These are phyloP conservation scores for Meriones unguiculatus DNA, from an alignment of 2,113 vertebrate genomes.

Conservation along the genomic window DNA sequence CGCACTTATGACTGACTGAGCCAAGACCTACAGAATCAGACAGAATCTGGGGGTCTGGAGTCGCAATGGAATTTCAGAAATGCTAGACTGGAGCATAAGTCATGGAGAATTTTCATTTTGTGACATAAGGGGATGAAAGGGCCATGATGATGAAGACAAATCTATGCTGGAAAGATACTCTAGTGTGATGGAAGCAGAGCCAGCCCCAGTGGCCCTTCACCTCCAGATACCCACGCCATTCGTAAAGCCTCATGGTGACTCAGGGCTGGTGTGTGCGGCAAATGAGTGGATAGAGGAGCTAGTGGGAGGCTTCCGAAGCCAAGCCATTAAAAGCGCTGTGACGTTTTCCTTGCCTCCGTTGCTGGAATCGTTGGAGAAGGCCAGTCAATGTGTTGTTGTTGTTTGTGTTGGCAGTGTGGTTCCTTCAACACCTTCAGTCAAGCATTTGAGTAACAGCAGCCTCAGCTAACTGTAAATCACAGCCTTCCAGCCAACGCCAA, in stretches of 20 bases:
- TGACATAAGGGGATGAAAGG: neutral
- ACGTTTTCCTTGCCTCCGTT: neutral
- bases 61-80: neutral
- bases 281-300: rapidly evolving
- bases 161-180: neutral
- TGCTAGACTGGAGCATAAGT: neutral
- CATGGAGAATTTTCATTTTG: neutral
- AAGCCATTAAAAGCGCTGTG: neutral
- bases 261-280: neutral
- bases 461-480: neutral
- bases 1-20: neutral
- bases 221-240: neutral
- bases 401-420: neutral
- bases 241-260: neutral
- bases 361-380: neutral
- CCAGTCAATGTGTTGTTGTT: too few species aligned
- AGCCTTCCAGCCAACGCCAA: neutral
- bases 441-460: neutral
- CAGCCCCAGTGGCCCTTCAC: neutral
- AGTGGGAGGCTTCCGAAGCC: neutral
- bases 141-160: neutral
- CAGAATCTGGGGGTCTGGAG: neutral
- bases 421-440: neutral
- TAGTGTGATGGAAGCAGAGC: neutral
- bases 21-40: neutral